A percentile compares a stretch with the other conserved stretches of the same genome.
phyloP scores from a whole-genome alignment of 2,797 vertebrate genomes.

The Pipistrellus nathusii region DNA sequence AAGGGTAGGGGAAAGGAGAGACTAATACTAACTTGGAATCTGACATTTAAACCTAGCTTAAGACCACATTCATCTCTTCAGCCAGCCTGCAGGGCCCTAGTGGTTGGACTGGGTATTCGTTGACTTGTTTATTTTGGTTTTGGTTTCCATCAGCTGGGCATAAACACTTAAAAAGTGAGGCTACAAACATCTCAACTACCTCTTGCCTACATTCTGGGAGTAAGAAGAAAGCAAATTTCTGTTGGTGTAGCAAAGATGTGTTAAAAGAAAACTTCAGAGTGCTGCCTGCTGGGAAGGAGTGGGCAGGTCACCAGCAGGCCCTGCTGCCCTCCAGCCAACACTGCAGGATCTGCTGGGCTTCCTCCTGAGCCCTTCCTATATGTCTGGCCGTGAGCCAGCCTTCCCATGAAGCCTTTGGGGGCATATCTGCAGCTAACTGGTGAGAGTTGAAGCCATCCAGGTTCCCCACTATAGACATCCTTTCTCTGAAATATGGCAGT shows the following conservation, averaged over 20 bases:
- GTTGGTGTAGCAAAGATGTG: neutral
- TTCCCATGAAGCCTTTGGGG: neutral
- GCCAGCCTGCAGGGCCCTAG: rapidly evolving
- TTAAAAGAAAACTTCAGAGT: neutral
- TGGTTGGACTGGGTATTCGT: rapidly evolving
- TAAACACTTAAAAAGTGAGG: slow-evolving; percentile 65
- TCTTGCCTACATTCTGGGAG: slow-evolving; percentile 27
- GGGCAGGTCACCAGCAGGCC: neutral
- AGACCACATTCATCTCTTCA: slow-evolving; percentile 57
- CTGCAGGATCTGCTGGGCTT: neutral
- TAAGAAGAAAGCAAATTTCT: neutral
- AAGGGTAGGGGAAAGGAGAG: neutral
- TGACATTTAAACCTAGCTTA: slow-evolving; percentile 35
- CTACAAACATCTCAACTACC: slow-evolving; percentile 56
- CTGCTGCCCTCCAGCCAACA: neutral
- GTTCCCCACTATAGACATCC: neutral
- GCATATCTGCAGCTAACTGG: neutral
- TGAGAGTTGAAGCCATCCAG: neutral
- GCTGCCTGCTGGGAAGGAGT: neutral
- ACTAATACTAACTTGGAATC: slow-evolving; percentile 56
- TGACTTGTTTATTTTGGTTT: slow-evolving; percentile 41
- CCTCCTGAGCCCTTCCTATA: neutral
- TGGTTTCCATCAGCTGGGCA: slow-evolving; percentile 57
- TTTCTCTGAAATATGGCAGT: neutral
- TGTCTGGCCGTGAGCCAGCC: slow-evolving; percentile 28